These are phyloP conservation scores for Pseudorhiza aurosa DNA, from an alignment of 30 jellyfish, hydroid and myxozoan species.

Conservation along the genomic window DNA sequence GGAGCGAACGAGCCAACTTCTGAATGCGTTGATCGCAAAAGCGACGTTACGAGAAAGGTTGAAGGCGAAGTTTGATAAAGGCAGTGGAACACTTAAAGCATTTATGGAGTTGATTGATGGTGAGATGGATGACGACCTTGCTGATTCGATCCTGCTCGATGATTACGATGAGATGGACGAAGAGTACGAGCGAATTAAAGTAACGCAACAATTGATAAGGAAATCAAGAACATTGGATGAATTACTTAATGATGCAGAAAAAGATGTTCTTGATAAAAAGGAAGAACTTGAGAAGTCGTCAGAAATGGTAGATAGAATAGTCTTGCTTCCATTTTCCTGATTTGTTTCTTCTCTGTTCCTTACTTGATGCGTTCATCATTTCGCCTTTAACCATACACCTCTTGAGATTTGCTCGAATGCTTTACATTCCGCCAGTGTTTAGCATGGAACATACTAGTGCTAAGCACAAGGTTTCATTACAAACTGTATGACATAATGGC, in stretches of 20 bases:
- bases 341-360: no score
- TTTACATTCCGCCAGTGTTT: no score
- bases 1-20: constrained; percentile 38
- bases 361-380: no score
- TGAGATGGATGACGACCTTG: constrained; percentile 76
- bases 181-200: constrained; percentile 73
- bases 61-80: constrained; percentile 55
- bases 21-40: constrained; percentile 54
- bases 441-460: no score
- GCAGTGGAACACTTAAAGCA: constrained; percentile 72
- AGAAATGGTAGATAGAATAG: constrained; percentile 24
- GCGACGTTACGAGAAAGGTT: constrained; percentile 68
- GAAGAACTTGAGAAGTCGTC: constrained; percentile 55
- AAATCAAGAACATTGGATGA: constrained; percentile 66
- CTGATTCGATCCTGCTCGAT: constrained; percentile 64
- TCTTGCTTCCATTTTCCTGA: not conserved
- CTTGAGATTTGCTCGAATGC: no score
- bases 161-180: constrained; percentile 89
- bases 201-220: constrained; percentile 50
- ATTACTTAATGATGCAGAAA: constrained; percentile 48
- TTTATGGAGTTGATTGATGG: constrained; percentile 82
- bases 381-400: no score
- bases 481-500: no score
- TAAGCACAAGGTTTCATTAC: no score
- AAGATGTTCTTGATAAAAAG: constrained; percentile 30